These are phyloP conservation scores for Mesorhabditis sp. DNA, from an alignment of 2,888 invertebrate genomes.

Conservation along the genomic window DNA sequence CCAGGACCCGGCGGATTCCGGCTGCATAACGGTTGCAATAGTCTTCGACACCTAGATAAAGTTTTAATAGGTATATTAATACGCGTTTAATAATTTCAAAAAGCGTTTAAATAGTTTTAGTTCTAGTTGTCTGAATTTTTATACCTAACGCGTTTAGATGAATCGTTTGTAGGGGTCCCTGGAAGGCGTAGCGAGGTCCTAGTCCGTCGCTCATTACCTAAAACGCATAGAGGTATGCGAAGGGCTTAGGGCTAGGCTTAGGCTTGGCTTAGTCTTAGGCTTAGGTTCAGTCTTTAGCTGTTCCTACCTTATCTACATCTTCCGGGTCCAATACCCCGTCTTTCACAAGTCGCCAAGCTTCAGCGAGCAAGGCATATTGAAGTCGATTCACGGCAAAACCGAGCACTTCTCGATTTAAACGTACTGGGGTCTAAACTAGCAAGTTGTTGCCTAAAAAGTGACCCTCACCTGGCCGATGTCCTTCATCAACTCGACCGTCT, in stretches of 20 bases:
- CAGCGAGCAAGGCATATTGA: conserved; percentile 89
- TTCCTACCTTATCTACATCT: conserved; percentile 80
- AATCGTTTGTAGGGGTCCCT: conserved; percentile 87
- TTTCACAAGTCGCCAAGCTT: conserved; percentile 82
- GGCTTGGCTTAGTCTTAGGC: no score
- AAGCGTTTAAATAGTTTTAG: no score
- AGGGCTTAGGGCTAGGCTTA: no score
- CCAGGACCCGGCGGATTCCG: conserved; percentile 24
- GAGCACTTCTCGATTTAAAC: conserved; percentile 78
- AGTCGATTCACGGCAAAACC: conserved; percentile 91
- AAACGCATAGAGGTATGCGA: background rate
- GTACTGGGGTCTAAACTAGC: conserved; percentile 70
- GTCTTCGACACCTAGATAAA: conserved; percentile 24
- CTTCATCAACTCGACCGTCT: conserved; percentile 75
- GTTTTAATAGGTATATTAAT: no score
- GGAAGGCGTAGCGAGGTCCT: conserved; percentile 89
- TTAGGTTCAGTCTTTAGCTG: background rate
- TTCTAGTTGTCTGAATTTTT: background rate
- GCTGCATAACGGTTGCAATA: conserved; percentile 30
- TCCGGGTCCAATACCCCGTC: conserved; percentile 79
- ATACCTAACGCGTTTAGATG: conserved; percentile 87
- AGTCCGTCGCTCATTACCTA: conserved; percentile 61
- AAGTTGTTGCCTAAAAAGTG: background rate
- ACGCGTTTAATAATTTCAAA: no score
- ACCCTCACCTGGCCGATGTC: conserved; percentile 76